A percentile compares a stretch with the other conserved stretches of the same genome.
These are phyloP conservation scores for Remorina albescens DNA, from an alignment of 2,797 vertebrate species.

Conservation along the genomic window DNA sequence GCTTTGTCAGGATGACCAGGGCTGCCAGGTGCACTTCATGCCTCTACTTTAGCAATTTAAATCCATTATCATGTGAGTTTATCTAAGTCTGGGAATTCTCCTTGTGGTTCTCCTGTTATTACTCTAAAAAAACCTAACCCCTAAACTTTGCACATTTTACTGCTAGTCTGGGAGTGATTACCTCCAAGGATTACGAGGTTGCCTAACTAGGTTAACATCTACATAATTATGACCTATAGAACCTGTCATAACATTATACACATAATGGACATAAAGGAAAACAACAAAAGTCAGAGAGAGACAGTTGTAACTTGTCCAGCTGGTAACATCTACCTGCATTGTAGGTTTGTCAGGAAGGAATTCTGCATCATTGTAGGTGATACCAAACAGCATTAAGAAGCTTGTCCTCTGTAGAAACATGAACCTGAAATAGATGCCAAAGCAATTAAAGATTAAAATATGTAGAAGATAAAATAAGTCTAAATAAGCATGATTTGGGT, in stretches of 20 bases:
- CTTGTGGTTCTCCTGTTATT: neutral
- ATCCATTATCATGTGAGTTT: conserved; percentile 17
- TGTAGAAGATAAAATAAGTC: neutral
- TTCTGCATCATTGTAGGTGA: neutral
- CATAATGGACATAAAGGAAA: neutral
- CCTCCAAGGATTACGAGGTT: neutral
- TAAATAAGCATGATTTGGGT: too few relatives aligned
- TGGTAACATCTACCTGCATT: neutral
- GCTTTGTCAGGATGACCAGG: conserved; percentile 38
- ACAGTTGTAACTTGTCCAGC: neutral
- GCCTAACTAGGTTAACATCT: neutral
- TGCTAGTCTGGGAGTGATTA: neutral
- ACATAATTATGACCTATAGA: neutral
- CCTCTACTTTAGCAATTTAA: conserved; percentile 24
- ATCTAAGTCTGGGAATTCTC: conserved; percentile 10
- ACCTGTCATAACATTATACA: neutral
- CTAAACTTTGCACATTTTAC: neutral
- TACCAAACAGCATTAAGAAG: neutral
- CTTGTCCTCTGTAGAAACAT: too few relatives aligned
- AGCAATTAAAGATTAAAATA: too few relatives aligned
- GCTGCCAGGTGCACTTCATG: conserved; percentile 36
- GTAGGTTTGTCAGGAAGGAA: neutral
- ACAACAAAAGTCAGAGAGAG: neutral
- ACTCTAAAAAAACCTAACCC: neutral
- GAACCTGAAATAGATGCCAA: too few relatives aligned